Conservation (phyloP, 2,888 invertebrate species). For the Axea sp. region DNA sequence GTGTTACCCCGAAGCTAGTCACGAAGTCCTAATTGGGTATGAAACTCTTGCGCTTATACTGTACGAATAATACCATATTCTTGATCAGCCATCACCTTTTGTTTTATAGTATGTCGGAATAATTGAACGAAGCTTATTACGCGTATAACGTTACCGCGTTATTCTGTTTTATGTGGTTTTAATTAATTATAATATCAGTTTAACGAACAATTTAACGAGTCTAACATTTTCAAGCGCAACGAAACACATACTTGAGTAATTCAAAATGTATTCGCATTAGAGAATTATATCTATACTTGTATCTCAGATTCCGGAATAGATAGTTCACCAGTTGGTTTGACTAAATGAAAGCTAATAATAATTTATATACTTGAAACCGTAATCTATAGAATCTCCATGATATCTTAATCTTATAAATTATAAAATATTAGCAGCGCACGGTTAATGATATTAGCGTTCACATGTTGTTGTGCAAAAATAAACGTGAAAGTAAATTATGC, state of each 20-base stretch:
- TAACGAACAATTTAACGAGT: slow-evolving; percentile 5
- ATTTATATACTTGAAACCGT: slow-evolving; percentile 32
- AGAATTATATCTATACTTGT: slow-evolving; percentile 19
- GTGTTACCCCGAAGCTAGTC: slow-evolving; percentile 28
- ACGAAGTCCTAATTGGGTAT: slow-evolving; percentile 51
- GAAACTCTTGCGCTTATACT: slow-evolving; percentile 36
- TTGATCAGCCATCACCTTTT: slow-evolving; percentile 45
- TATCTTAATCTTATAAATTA: slow-evolving; percentile 34
- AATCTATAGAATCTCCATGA: slow-evolving; percentile 20
- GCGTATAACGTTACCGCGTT: slow-evolving; percentile 16
- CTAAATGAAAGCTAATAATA: slow-evolving; percentile 41
- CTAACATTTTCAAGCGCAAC: not conserved
- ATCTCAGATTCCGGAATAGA: slow-evolving; percentile 34
- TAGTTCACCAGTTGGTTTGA: slow-evolving; percentile 8
- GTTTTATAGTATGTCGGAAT: slow-evolving; percentile 22
- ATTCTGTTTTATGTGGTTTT: slow-evolving; percentile 8
- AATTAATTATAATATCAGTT: slow-evolving; percentile 46
- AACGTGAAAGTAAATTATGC: slow-evolving; percentile 38
- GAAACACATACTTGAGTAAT: slow-evolving; percentile 19
- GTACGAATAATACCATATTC: slow-evolving; percentile 31
- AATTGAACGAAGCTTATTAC: slow-evolving; percentile 23
- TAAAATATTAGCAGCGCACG: slow-evolving; percentile 4
- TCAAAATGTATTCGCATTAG: slow-evolving; percentile 21
- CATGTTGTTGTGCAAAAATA: not conserved
- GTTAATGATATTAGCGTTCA: slow-evolving; percentile 9